phyloP scores from a whole-genome alignment of 2,113 vertebrate species.

The Pelecanoides urinatrix region DNA sequence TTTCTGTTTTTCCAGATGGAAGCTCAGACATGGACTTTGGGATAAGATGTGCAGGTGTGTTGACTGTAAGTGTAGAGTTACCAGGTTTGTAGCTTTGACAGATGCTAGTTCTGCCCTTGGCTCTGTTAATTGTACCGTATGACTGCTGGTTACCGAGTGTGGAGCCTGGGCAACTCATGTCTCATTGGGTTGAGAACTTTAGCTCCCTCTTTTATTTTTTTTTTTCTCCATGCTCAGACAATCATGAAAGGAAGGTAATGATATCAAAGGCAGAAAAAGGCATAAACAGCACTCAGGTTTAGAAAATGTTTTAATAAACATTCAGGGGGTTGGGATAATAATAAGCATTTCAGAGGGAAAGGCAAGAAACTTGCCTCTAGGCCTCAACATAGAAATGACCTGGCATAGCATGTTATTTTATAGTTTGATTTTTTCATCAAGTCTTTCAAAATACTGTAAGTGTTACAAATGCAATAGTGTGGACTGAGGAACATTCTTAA shows the following conservation, averaged over 20 bases:
- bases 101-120: background rate
- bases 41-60: background rate
- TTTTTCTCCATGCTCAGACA: background rate
- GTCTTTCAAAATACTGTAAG: background rate
- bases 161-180: background rate
- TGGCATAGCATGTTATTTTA: background rate
- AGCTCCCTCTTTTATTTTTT: background rate
- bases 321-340: background rate
- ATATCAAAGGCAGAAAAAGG: background rate
- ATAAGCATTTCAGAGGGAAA: background rate
- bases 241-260: background rate
- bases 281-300: background rate
- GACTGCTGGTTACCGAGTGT: background rate
- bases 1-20: background rate
- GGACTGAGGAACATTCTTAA: background rate
- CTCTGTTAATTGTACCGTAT: background rate
- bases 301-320: background rate
- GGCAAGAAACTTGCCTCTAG: background rate
- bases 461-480: background rate
- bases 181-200: background rate
- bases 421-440: background rate
- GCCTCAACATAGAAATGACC: background rate
- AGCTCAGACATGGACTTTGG: background rate
- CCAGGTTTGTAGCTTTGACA: background rate
- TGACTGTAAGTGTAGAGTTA: background rate